Conservation (phyloP, 2,888 invertebrate genomes). For the Napeogenes inachia region DNA sequence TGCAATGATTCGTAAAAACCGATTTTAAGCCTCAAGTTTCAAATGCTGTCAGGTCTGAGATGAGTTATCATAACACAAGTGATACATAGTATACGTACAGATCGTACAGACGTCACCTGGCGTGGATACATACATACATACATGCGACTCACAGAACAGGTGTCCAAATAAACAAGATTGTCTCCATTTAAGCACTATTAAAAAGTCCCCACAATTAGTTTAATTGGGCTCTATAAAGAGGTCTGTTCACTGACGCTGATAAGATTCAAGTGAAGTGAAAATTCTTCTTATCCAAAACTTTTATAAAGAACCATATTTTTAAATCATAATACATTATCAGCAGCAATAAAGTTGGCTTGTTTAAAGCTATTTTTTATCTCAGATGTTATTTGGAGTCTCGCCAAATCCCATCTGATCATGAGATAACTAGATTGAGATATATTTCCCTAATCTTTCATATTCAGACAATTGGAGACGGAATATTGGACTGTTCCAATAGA, state of each 20-base stretch:
- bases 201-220: constrained; percentile 21
- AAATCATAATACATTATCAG: constrained; percentile 7
- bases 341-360: constrained; percentile 3
- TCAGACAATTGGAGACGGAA: constrained; percentile 13
- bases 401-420: constrained; percentile 24
- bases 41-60: constrained; percentile 1
- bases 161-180: constrained; percentile 19
- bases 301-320: constrained; percentile 1
- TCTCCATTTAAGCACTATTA: constrained; percentile 20
- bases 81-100: not conserved
- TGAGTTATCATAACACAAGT: not conserved
- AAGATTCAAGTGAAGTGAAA: not conserved
- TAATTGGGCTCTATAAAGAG: constrained; percentile 14
- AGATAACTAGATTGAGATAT: constrained; percentile 25
- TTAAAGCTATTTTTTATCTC: constrained; percentile 4
- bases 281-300: not conserved
- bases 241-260: constrained; percentile 1
- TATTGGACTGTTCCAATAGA: constrained; percentile 17
- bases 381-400: constrained; percentile 22
- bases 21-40: not conserved
- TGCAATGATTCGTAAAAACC: too few species aligned
- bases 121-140: not conserved
- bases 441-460: constrained; percentile 28
- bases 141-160: constrained; percentile 15
- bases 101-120: constrained; percentile 12